Evolutionary conservation across 2,888 invertebrate species (phyloP), one percentile per base, ranked within the genome.

Genomic region (Bombylius major): DNA sequence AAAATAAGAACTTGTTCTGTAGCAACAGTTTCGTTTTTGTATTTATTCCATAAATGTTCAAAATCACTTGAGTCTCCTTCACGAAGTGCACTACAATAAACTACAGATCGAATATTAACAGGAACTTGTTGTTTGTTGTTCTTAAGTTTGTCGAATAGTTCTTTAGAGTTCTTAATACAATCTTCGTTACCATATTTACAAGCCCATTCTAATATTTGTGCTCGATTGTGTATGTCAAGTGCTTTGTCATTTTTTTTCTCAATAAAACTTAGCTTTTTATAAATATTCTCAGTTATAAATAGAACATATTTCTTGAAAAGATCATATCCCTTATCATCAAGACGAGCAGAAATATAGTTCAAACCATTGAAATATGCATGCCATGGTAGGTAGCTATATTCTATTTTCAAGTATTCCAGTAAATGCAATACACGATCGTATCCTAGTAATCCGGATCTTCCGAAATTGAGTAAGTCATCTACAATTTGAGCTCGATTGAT

Each of bases 381-480:
- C 92, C 91, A 93, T 0, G 93, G 89, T n/a, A 86, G 76, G 64
- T 88, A 89, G 13, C 83, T 79, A 0, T 71, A 77, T 70, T 89
- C 88, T 11, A 78, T 72, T 54, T 75, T 70, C 59, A 94, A 75
- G 75, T 89, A 94, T 3, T 78, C 76, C 0, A 85, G 76, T 33
- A 88, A 76, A 14, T 78, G 75, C 48, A 93, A 77, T 0, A 86
- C 82, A n/a, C 78, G 70, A 0, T 71, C 68, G 66, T 88, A 87
- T 1, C 70, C 65, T 59, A 86, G 72, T 32, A 78, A 63, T 4
- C 81, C 80, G n/a, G 82, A 79, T 51, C 84, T 78, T n/a, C 87
- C 89, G 56, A 87, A 77, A 70, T 83, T 83, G 62, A 87, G 77
- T 3, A 85, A 78, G 70, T 95, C 95, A 65, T 93, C 87, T 12